Conservation (phyloP, 2,113 vertebrate genomes). For the Jacana jacana region DNA sequence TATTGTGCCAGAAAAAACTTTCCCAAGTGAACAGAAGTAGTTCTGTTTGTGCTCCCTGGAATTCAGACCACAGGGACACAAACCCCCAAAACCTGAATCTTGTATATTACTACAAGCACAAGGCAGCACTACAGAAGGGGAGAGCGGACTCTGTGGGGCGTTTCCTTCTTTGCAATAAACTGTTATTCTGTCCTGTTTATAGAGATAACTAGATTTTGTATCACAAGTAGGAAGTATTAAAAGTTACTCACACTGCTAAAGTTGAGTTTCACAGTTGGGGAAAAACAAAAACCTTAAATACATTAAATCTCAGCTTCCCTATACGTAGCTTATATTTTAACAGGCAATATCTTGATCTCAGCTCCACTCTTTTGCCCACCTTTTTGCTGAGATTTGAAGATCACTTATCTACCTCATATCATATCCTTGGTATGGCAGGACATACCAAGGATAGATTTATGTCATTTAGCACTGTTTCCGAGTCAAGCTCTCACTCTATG, state of each 20-base stretch:
- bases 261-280: neutral
- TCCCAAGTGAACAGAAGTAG: neutral
- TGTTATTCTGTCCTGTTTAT: neutral
- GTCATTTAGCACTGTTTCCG: neutral
- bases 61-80: neutral
- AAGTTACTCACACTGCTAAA: neutral
- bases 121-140: neutral
- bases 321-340: neutral
- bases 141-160: neutral
- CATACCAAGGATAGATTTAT: neutral
- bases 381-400: neutral
- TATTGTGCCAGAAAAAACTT: neutral
- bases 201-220: neutral
- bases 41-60: conserved; percentile 16
- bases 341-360: neutral
- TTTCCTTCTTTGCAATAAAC: neutral
- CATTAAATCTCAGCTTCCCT: neutral
- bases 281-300: neutral
- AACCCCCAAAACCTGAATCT: neutral
- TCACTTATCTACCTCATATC: neutral
- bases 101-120: neutral
- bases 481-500: neutral
- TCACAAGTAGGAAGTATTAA: neutral
- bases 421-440: neutral
- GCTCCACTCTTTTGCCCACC: neutral